A percentile compares a stretch with the other conserved stretches of the same genome.
Conservation (phyloP, 2,113 vertebrate genomes). For the Calyptommatus sinebrachiatus region DNA sequence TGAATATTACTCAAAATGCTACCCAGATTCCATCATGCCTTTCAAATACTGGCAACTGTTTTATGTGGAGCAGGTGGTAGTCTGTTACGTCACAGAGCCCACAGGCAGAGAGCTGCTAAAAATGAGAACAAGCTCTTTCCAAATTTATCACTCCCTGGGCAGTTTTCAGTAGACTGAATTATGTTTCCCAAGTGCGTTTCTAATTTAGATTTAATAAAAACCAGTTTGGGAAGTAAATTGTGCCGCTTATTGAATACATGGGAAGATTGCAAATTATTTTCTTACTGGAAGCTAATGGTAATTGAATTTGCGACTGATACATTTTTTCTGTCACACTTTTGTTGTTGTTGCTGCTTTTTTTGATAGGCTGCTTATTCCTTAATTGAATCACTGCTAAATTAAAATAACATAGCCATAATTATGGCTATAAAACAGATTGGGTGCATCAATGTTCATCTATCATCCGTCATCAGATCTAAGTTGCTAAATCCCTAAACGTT, state of each 20-base stretch:
- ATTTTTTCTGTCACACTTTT: not conserved
- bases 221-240: slow-evolving; percentile 17
- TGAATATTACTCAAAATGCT: not conserved
- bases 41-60: slow-evolving; percentile 26
- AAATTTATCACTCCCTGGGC: slow-evolving; percentile 32
- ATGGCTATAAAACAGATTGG: not conserved
- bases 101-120: slow-evolving; percentile 47
- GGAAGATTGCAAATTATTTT: slow-evolving; percentile 33
- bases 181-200: slow-evolving; percentile 36
- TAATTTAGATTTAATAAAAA: slow-evolving; percentile 45
- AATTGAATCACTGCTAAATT: not conserved
- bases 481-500: no score
- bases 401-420: not conserved
- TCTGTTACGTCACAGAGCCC: slow-evolving; percentile 48
- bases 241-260: slow-evolving; percentile 34
- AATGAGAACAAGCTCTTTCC: slow-evolving; percentile 46
- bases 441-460: not conserved
- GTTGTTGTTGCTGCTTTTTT: not conserved
- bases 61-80: slow-evolving; percentile 45
- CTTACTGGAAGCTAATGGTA: slow-evolving; percentile 7
- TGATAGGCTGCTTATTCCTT: not conserved
- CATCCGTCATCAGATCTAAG: no score
- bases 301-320: not conserved
- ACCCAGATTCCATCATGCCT: not conserved
- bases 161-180: slow-evolving; percentile 30